phyloP scores from a whole-genome alignment of 2,888 invertebrate genomes.

The Rhagonycha lutea region DNA sequence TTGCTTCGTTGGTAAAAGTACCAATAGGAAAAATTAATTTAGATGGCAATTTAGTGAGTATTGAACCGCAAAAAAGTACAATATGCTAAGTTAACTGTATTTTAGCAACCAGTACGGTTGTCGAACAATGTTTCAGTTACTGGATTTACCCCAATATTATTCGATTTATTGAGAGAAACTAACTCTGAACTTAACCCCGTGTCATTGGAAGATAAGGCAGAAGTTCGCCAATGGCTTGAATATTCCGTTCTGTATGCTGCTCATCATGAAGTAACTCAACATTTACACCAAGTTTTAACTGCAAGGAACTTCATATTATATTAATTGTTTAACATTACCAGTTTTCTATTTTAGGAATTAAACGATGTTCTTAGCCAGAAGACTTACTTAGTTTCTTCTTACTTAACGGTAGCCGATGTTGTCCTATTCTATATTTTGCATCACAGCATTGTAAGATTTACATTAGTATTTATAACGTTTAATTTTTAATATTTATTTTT shows the following conservation, averaged over 20 bases:
- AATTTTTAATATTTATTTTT: conserved; percentile 46
- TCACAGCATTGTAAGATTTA: conserved; percentile 67
- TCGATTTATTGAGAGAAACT: conserved; percentile 41
- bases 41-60: conserved; percentile 33
- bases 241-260: conserved; percentile 45
- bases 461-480: conserved; percentile 14
- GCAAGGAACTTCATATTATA: conserved; percentile 33
- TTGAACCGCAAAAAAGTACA: not conserved
- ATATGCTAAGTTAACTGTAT: not conserved
- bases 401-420: conserved; percentile 69
- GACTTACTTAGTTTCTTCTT: conserved; percentile 63
- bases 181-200: conserved; percentile 32
- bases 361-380: conserved; percentile 58
- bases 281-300: conserved; percentile 38
- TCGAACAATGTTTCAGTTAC: conserved; percentile 37
- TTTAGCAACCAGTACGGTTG: conserved; percentile 39
- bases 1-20: conserved; percentile 37
- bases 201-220: conserved; percentile 38
- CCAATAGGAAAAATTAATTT: conserved; percentile 36
- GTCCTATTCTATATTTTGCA: conserved; percentile 70
- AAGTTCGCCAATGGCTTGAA: conserved; percentile 52
- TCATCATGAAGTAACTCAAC: conserved; percentile 20
- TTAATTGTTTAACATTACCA: not conserved
- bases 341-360: conserved; percentile 57
- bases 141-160: conserved; percentile 47